Percentiles rank a stretch among this genome's conserved stretches.
Conservation (phyloP, 2,113 vertebrate genomes). For the Chrysochloris asiatica region DNA sequence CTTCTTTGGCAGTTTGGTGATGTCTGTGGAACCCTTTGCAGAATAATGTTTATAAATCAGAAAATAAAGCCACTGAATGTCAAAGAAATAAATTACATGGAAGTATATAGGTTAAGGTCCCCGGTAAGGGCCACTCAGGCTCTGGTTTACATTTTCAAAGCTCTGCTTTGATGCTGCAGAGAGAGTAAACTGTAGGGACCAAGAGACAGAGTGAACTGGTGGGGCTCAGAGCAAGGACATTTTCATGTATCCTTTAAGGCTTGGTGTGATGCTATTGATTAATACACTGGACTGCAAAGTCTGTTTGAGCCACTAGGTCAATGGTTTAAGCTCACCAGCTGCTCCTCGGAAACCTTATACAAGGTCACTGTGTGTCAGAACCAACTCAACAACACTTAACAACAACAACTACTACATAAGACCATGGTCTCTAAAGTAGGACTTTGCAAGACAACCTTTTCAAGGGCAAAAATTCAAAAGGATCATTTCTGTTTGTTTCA, state of each 20-base stretch:
- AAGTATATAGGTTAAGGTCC: neutral
- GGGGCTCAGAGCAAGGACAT: neutral
- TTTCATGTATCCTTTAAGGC: neutral
- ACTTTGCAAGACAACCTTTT: neutral
- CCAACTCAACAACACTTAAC: too few relatives aligned
- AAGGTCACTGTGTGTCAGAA: too few relatives aligned
- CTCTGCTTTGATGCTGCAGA: neutral
- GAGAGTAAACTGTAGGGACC: neutral
- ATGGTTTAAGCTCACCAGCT: too few relatives aligned
- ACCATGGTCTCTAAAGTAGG: neutral
- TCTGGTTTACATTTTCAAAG: constrained; percentile 41
- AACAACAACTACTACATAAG: too few relatives aligned
- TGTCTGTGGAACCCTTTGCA: neutral
- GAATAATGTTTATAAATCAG: constrained; percentile 32
- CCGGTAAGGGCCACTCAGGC: neutral
- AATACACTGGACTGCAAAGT: too few relatives aligned
- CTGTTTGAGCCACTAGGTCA: too few relatives aligned
- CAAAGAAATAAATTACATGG: constrained; percentile 49
- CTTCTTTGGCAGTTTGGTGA: neutral
- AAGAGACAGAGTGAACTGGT: neutral
- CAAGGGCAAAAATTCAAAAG: neutral
- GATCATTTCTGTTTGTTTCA: constrained; percentile 31
- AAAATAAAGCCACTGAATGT: constrained; percentile 43
- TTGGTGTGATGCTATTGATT: too few relatives aligned
- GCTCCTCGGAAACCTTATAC: too few relatives aligned